Evolutionary conservation across 2,797 vertebrate species (phyloP), one percentile per base, ranked within the genome.

Genomic region (Triplophysa bombifrons): DNA sequence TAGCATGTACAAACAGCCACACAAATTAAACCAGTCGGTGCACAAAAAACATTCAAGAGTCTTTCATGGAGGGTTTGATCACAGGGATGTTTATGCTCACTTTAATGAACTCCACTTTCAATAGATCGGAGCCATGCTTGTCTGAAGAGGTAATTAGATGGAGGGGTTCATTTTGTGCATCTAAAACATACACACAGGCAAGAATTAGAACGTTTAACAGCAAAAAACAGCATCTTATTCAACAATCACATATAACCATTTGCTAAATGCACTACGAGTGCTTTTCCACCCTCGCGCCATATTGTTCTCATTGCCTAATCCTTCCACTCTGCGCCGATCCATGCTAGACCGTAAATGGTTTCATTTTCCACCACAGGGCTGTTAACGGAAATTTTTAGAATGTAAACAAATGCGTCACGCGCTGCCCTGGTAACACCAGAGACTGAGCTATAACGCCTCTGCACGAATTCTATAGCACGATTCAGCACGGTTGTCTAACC

Each of bases 71-170:
- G 51, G 48, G 70, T 67, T 70, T 48, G 11, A 34, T n/a, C 20
- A 70, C 30, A 19, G 3, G 20, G 27, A 71, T 4, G 25, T 25
- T 16, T 72, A 58, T 2, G 7, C 82, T 89, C 91, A 98, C 98
- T 94, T 96, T 97, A 88, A 91, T 88, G 84, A 95, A 99, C 80
- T 97, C 95, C 84, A 98, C 96, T 91, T 97, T 98, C 86, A 99
- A 92, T 72, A 99, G 94, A 88, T 97, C 92, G 73, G 94, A 92
- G 78, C 91, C 92, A 82, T 93, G 90, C 84, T 94, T 93, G 87
- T 98, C 95, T 11, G 95, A 96, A 73, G 95, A 98, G 73, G 93
- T 95, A 84, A 98, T 95, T 63, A 99, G 89, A 85, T 95, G 96
- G 78, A 97, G 92, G 6, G 95, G 95, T 78, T 87, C 78, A 61